A percentile compares a stretch with the other conserved stretches of the same genome.
Evolutionary conservation across 2,888 invertebrate species (phyloP).

Genomic region (Zaprionus lineosus): DNA sequence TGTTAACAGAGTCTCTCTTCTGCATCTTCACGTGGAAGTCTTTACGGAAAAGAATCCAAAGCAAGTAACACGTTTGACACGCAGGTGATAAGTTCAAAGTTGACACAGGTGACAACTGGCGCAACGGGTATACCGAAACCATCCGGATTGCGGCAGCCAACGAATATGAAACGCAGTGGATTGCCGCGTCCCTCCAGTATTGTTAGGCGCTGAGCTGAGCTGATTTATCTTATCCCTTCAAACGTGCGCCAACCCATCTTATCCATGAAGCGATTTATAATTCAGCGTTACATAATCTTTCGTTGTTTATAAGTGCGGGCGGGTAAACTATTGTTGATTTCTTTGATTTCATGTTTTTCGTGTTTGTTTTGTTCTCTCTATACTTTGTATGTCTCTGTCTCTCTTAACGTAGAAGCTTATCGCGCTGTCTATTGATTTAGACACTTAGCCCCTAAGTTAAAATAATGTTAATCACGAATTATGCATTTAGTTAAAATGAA

Average conservation of each 20-base stretch:
- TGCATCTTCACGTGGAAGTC: conserved; percentile 80
- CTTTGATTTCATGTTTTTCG: conserved; percentile 13
- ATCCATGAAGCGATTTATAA: conserved; percentile 5
- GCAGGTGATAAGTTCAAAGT: conserved; percentile 49
- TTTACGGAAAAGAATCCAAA: conserved; percentile 60
- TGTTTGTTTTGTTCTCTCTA: neutral
- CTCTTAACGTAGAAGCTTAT: too few species aligned
- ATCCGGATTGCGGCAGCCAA: conserved; percentile 80
- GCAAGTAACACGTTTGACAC: conserved; percentile 39
- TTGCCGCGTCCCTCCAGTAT: conserved; percentile 80
- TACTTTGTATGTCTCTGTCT: neutral
- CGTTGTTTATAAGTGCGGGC: neutral
- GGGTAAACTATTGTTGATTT: neutral
- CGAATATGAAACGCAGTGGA: conserved; percentile 80
- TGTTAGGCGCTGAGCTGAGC: conserved; percentile 72
- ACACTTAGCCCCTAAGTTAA: conserved; percentile 19
- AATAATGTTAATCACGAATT: neutral
- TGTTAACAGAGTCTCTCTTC: conserved; percentile 80
- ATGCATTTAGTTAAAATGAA: conserved; percentile 31
- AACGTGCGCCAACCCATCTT: neutral
- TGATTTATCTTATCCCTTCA: conserved; percentile 1
- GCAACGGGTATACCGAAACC: conserved; percentile 81
- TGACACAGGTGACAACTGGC: conserved; percentile 76
- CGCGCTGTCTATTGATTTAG: conserved; percentile 17
- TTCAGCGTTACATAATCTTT: neutral